Conservation (phyloP, 2,797 vertebrate genomes). For the Sylvia borin region DNA sequence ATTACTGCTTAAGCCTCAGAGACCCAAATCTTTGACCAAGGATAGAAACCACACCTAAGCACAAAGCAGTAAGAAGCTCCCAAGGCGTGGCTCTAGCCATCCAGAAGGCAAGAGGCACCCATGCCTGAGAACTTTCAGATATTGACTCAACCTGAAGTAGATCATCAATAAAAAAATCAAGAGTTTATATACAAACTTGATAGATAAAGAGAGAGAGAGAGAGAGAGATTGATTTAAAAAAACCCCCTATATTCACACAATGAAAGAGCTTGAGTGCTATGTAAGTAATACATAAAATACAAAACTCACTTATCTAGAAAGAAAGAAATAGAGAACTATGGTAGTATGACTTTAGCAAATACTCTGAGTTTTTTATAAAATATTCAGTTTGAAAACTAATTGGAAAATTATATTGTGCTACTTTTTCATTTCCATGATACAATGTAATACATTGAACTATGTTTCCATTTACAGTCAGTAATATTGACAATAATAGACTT, state of each 20-base stretch:
- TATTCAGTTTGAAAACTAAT: neutral
- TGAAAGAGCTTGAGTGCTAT: neutral
- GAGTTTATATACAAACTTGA: neutral
- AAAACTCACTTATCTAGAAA: neutral
- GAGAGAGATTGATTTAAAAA: neutral
- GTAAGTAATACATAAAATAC: neutral
- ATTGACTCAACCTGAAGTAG: neutral
- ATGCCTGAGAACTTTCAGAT: neutral
- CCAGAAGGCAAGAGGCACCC: neutral
- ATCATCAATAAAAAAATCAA: neutral
- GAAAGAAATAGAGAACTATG: neutral
- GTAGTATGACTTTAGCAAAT: neutral
- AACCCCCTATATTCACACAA: neutral
- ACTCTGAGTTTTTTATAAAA: rapidly evolving
- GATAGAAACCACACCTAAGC: neutral
- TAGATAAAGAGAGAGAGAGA: neutral
- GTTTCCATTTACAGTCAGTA: neutral
- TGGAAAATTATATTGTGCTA: neutral
- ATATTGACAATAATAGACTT: neutral
- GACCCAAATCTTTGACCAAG: neutral
- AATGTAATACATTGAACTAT: neutral
- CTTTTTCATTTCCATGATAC: neutral
- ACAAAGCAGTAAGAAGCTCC: neutral
- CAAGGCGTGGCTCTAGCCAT: neutral
- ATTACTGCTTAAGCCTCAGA: neutral